phyloP scores from a whole-genome alignment of 2,113 vertebrate species.

The Gobiocypris rarus region DNA sequence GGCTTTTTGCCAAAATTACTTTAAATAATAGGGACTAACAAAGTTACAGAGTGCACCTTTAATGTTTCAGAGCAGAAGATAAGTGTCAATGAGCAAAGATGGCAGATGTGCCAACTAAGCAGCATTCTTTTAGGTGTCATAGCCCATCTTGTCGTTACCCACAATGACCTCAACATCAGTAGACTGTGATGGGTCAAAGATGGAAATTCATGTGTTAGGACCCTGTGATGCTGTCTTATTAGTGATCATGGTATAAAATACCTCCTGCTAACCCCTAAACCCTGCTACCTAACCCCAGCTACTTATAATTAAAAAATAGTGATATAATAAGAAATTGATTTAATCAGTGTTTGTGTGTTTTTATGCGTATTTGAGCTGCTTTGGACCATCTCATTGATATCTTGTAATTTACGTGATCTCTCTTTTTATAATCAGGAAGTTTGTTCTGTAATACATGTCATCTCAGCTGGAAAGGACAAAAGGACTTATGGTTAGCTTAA shows the following conservation, averaged over 20 bases:
- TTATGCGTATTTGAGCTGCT: background rate
- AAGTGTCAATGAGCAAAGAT: background rate
- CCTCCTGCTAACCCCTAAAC: no score
- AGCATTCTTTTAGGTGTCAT: background rate
- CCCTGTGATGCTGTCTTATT: constrained; percentile 48
- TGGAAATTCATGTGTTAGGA: constrained; percentile 38
- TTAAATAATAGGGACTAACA: no score
- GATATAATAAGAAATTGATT: background rate
- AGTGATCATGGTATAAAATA: constrained; percentile 32
- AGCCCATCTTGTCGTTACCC: background rate
- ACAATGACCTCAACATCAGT: background rate
- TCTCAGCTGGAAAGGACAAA: background rate
- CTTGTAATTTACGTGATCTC: background rate
- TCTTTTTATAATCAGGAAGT: background rate
- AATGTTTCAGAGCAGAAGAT: background rate
- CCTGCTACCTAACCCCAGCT: background rate
- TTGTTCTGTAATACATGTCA: background rate
- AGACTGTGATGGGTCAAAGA: constrained; percentile 35
- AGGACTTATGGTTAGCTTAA: background rate
- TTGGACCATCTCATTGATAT: background rate
- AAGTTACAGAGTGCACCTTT: background rate
- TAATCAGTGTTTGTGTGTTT: background rate
- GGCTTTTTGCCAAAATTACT: no score
- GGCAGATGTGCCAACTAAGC: background rate
- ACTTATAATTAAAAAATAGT: background rate